phyloP scores from a whole-genome alignment of 2,797 vertebrate species.

The Labeo calbasu region DNA sequence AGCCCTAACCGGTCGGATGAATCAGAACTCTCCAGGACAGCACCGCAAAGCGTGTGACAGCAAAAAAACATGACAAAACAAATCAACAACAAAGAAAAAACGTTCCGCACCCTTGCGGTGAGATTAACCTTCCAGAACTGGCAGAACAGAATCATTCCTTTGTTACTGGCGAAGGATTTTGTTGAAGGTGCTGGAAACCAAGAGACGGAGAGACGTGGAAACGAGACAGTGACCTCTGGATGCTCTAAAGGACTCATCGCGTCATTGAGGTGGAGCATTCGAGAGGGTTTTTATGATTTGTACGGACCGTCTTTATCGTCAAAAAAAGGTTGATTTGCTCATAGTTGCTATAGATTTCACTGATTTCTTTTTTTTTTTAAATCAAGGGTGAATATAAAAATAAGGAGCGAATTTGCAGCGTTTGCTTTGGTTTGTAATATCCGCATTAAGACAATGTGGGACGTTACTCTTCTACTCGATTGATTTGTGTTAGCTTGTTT shows the following conservation, averaged over 20 bases:
- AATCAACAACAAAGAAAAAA: slow-evolving; percentile 57
- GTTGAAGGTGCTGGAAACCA: slow-evolving; percentile 29
- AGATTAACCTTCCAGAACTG: slow-evolving; percentile 70
- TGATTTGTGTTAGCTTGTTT: slow-evolving; percentile 53
- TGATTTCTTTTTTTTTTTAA: slow-evolving; percentile 51
- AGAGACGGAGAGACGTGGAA: slow-evolving; percentile 62
- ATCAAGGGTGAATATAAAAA: slow-evolving; percentile 50
- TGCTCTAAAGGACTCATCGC: slow-evolving; percentile 70
- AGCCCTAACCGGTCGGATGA: slow-evolving; percentile 72
- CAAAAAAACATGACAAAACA: slow-evolving; percentile 44
- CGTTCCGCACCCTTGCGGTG: slow-evolving; percentile 42
- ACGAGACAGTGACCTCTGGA: slow-evolving; percentile 62
- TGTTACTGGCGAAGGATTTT: slow-evolving; percentile 69
- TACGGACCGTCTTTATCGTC: slow-evolving; percentile 60
- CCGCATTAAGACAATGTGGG: slow-evolving; percentile 62
- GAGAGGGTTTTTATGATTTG: slow-evolving; percentile 64
- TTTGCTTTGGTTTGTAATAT: slow-evolving; percentile 58
- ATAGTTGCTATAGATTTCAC: slow-evolving; percentile 68
- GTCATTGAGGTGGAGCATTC: slow-evolving; percentile 67
- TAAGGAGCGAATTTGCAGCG: slow-evolving; percentile 55
- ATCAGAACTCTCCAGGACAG: slow-evolving; percentile 72
- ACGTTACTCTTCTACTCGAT: slow-evolving; percentile 41
- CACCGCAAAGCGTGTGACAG: slow-evolving; percentile 71
- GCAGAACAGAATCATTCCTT: slow-evolving; percentile 74
- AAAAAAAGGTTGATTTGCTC: slow-evolving; percentile 64